A percentile compares a stretch with the other conserved stretches of the same genome.
Conservation (phyloP, 2,113 vertebrate genomes). For the Cyphomyrus plagiostoma region DNA sequence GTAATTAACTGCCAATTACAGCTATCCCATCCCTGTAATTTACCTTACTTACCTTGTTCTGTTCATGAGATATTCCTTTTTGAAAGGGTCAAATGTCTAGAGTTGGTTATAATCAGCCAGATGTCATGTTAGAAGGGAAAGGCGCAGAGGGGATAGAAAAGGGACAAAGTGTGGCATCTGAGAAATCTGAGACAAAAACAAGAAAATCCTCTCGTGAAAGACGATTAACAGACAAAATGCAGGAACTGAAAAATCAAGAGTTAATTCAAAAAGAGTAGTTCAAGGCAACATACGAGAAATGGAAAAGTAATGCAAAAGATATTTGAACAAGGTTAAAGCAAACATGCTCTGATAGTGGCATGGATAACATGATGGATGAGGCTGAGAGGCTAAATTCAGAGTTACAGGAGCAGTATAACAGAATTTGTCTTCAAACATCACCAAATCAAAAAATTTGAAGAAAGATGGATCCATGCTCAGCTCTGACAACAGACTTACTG, state of each 20-base stretch:
- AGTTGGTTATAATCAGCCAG: too few species aligned
- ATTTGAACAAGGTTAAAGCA: constrained; percentile 1
- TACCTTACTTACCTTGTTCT: too few species aligned
- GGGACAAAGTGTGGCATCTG: too few species aligned
- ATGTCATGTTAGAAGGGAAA: too few species aligned
- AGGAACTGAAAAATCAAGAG: constrained; percentile 21
- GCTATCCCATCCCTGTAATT: too few species aligned
- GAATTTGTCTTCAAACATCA: constrained; percentile 4
- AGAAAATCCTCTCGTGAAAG: constrained; percentile 21
- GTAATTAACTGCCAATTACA: too few species aligned
- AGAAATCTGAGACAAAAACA: not conserved
- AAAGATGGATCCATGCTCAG: constrained; percentile 18
- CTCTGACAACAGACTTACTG: constrained; percentile 30
- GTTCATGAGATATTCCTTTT: too few species aligned
- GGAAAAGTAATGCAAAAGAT: constrained; percentile 20
- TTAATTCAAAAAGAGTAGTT: constrained; percentile 16
- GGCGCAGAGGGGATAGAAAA: too few species aligned
- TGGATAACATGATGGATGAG: constrained; percentile 13
- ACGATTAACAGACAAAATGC: constrained; percentile 27
- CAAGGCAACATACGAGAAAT: constrained; percentile 12
- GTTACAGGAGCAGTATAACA: constrained; percentile 7
- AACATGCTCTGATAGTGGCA: constrained; percentile 21
- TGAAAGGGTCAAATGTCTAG: too few species aligned
- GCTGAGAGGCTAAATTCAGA: constrained; percentile 3
- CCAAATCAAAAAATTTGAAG: constrained; percentile 27